phyloP scores from a whole-genome alignment of 2,888 invertebrate species.

The Standfussiana lucernea region DNA sequence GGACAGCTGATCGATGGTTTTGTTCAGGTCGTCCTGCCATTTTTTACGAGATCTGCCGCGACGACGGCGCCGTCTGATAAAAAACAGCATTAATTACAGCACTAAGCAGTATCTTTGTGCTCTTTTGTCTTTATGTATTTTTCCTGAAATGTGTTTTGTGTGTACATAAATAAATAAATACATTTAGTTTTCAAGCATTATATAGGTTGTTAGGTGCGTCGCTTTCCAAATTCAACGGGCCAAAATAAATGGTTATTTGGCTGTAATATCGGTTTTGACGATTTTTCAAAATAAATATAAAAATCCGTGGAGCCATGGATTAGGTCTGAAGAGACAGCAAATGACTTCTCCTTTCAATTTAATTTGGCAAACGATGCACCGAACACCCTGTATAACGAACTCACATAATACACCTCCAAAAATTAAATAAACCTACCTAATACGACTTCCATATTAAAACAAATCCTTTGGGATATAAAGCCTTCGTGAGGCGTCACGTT shows the following conservation, averaged over 20 bases:
- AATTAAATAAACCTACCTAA: constrained; percentile 26
- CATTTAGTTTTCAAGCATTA: no score
- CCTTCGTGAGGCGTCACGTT: constrained; percentile 26
- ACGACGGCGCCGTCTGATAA: no score
- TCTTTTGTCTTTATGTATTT: no score
- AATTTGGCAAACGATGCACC: neutral
- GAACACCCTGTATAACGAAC: neutral
- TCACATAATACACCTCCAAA: neutral
- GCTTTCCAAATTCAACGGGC: no score
- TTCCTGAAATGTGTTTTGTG: no score
- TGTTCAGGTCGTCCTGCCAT: no score
- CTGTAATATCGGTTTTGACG: neutral
- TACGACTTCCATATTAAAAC: constrained; percentile 39
- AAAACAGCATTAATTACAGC: no score
- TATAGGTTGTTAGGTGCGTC: no score
- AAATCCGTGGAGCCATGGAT: neutral
- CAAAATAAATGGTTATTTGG: no score
- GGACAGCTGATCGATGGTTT: neutral
- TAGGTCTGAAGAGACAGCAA: neutral
- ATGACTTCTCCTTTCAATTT: neutral
- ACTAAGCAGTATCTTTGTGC: no score
- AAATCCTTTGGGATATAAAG: constrained; percentile 37
- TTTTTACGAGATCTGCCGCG: no score
- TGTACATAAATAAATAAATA: no score
- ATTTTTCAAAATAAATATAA: neutral